Evolutionary conservation across 1,140 invertebrate species (phyloP), one percentile per base, ranked within the genome.

Genomic region (Oscheius sp.): DNA sequence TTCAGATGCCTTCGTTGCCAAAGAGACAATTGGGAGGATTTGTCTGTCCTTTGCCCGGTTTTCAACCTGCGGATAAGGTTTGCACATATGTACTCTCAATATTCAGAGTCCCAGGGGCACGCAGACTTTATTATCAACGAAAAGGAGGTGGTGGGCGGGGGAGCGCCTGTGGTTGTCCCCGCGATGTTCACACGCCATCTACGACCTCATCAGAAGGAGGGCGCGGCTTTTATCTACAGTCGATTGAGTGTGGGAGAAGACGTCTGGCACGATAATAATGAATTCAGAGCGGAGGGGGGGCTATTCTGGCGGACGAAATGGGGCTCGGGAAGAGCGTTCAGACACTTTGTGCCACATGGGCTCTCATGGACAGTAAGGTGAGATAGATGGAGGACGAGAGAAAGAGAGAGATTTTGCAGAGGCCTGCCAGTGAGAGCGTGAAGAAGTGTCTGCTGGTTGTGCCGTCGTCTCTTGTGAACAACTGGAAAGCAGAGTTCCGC

Each of bases 291-390:
- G n/a, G 10, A 18, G 72, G 72, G 20, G 72, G 72, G 10, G 55
- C 42, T 0, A 74, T 74, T 62, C 55, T 74, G 10, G 72, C 72
- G 15, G 72, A 74, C 20, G 72, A 68, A 45, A 74, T 74, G 72
- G 72, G 72, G 4, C 38, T 74, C 1, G 72, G 72, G 0, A 74
- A 74, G 28, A 68, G 34, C 49, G 55, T 74, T n/a, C 72, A 74
- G 34, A 74, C 72, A 20, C 55, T 74, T 28, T 64, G 64, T 23
- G 52, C 72, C 31, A 67, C 36, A n/a, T 74, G 62, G 49, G 42
- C 65, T 32, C n/a, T 74, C 13, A 34, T 74, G 29, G 55, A 35
- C 34, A 69, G 49, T 32, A 61, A 55, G 20, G 68, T 70, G 4
- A 46, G 35, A 3, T 61, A 13, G 1, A 45, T n/a, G n/a, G n/a